A percentile compares a stretch with the other conserved stretches of the same genome.
Conservation (phyloP, 1,140 invertebrate species). For the Drosophila lini region DNA sequence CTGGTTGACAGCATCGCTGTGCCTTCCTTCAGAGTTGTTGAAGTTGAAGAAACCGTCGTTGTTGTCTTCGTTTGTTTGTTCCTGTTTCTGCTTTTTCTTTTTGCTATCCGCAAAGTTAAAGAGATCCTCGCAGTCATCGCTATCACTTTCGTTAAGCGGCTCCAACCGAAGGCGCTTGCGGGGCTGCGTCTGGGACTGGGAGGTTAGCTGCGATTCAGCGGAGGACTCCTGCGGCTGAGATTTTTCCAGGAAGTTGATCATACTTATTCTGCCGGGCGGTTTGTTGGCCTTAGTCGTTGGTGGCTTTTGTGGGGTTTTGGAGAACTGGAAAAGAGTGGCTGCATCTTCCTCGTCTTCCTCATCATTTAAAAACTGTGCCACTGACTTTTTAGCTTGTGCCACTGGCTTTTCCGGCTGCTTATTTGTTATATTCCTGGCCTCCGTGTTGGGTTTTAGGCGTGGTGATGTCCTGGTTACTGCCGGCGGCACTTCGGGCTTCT, state of each 20-base stretch:
- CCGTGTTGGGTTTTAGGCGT: slow-evolving; percentile 11
- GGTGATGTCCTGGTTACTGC: slow-evolving; percentile 9
- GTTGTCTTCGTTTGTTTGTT: slow-evolving; percentile 12
- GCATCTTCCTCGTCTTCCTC: slow-evolving; percentile 12
- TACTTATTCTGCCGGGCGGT: slow-evolving; percentile 37
- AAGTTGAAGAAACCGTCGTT: slow-evolving; percentile 50
- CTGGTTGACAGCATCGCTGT: slow-evolving; percentile 4
- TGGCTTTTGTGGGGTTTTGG: neutral
- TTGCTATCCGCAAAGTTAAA: slow-evolving; percentile 64
- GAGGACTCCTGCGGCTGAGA: slow-evolving; percentile 25
- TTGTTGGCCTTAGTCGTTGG: neutral
- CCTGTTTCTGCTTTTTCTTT: slow-evolving; percentile 26
- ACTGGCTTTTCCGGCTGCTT: neutral
- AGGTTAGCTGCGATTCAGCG: neutral
- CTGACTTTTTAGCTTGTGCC: neutral
- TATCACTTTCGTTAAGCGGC: slow-evolving; percentile 55
- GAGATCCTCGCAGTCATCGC: slow-evolving; percentile 62
- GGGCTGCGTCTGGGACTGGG: slow-evolving; percentile 33
- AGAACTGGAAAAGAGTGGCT: slow-evolving; percentile 31
- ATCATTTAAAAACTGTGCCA: neutral
- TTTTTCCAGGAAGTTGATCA: slow-evolving; percentile 58
- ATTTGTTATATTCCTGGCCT: slow-evolving; percentile 5
- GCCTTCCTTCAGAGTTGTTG: slow-evolving; percentile 1
- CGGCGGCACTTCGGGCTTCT: neutral
- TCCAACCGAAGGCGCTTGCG: slow-evolving; percentile 56